phyloP scores from a whole-genome alignment of 2,888 invertebrate genomes.

The Notodonta dromedarius region DNA sequence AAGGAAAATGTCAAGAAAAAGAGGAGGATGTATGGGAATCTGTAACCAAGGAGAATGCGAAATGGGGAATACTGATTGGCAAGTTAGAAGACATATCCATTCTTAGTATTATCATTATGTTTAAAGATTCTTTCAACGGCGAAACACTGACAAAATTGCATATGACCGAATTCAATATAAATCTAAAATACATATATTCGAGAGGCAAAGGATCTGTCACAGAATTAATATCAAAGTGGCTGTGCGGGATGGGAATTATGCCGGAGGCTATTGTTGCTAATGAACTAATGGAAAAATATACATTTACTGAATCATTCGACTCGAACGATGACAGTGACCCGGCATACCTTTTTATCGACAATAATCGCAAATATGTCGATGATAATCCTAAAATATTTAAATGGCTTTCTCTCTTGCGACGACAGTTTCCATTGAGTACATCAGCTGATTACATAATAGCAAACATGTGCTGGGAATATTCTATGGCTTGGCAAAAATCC shows the following conservation, averaged over 20 bases:
- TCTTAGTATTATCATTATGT: conserved; percentile 88
- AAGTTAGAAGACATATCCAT: conserved; percentile 95
- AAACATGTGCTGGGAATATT: conserved; percentile 96
- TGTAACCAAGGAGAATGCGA: conserved; percentile 92
- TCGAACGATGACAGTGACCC: conserved; percentile 54
- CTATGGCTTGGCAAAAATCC: conserved; percentile 93
- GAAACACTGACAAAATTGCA: conserved; percentile 80
- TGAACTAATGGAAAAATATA: conserved; percentile 66
- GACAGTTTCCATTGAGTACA: conserved; percentile 94
- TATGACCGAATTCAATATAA: conserved; percentile 84
- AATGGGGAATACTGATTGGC: conserved; percentile 94
- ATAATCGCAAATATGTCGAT: conserved; percentile 62
- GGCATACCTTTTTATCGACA: conserved; percentile 62
- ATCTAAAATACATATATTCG: conserved; percentile 86
- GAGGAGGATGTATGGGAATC: conserved; percentile 91
- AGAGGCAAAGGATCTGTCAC: conserved; percentile 93
- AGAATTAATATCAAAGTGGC: conserved; percentile 94
- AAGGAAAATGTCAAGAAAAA: conserved; percentile 68
- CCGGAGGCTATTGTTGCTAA: conserved; percentile 85
- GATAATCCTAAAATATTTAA: conserved; percentile 83
- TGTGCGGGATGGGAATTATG: conserved; percentile 88
- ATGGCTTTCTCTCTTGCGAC: conserved; percentile 86
- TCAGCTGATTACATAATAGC: conserved; percentile 90
- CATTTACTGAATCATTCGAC: conserved; percentile 35
- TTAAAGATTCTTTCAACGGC: conserved; percentile 69